These are phyloP conservation scores for Paedocypris sp. DNA, from an alignment of 2,113 vertebrate genomes.

Conservation along the genomic window DNA sequence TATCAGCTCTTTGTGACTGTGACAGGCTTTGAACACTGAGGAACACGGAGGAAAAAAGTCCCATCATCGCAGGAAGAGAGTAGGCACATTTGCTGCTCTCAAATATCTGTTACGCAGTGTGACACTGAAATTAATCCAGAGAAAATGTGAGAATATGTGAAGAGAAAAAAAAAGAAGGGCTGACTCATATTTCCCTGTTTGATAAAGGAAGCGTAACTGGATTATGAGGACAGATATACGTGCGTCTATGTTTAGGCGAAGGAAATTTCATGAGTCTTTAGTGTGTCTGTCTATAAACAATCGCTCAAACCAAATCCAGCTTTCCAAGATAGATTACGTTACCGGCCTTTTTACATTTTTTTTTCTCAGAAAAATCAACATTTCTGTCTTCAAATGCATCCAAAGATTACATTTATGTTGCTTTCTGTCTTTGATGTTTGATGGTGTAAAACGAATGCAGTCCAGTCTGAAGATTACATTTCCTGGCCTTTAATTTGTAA, in stretches of 20 bases:
- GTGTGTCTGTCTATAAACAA: not conserved
- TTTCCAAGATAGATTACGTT: not conserved
- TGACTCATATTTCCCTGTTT: conserved; percentile 14
- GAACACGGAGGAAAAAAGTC: conserved; percentile 24
- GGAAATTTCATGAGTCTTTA: conserved; percentile 1
- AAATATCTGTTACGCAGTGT: conserved; percentile 14
- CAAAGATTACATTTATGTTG: too few species aligned
- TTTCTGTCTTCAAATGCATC: too few species aligned
- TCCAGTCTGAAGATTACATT: too few species aligned
- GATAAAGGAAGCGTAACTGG: conserved; percentile 17
- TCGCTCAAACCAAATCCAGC: not conserved
- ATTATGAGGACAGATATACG: conserved; percentile 18
- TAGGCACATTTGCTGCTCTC: conserved; percentile 18
- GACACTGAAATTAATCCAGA: conserved; percentile 30
- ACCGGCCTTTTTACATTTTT: too few species aligned
- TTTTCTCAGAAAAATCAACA: too few species aligned
- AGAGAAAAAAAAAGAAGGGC: conserved; percentile 4
- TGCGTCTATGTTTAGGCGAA: not conserved
- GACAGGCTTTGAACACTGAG: conserved; percentile 27
- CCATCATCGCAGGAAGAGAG: conserved; percentile 23
- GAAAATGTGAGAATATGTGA: conserved; percentile 18
- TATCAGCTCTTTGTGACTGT: conserved; percentile 4
- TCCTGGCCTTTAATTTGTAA: too few species aligned
- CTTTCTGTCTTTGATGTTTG: too few species aligned
- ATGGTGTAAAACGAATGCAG: too few species aligned